Base-by-base conservation (phyloP, 2,113 vertebrate genomes). In the Peucedramus taeniatus region DNA sequence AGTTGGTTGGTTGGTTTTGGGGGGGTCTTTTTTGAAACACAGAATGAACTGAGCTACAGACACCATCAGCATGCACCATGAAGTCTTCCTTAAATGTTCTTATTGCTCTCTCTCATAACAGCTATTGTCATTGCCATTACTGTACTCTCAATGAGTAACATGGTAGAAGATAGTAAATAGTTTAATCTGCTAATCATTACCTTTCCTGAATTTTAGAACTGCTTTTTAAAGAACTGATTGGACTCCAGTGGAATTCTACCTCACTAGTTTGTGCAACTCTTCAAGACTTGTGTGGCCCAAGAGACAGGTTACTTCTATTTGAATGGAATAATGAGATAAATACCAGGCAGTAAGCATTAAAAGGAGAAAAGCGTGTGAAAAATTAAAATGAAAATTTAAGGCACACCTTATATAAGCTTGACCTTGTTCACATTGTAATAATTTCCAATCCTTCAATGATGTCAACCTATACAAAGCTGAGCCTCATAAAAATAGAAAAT, bases 401-500 rank as follows among this genome's bases (percentile, higher is more conserved):
- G 26, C 54, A 63, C 50, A 37, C 15, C 20, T n/a, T 74, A 11
- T 50, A 49, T 59, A 54, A 61, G 21, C 40, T 72, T 87, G 80
- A 90, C 93, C 93, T 92, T 68, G 49, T 6, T 87, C 74, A 83
- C 47, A 40, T 47, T 92, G 76, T 90, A 94, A 92, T 86, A 2
- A 39, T 66, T 95, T 92, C 83, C 93, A 95, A 92, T 40, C 64
- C 49, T 50, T 66, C 88, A 42, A 5, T 86, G 79, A 93, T 0
- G 1, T 79, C 83, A 81, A 69, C 49, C n/a, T 47, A 22, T 22
- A 63, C 75, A 78, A 90, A 92, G 40, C 2, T 50, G 44, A 95
- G 68, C 60, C 87, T 96, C 92, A 79, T 93, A 92, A 95, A 96
- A 93, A 51, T 4, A 53, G 83, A 78, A 92, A 93, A 93, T 4